Evolutionary conservation across 2,888 invertebrate genomes (phyloP).

Genomic region (Diogma glabrata): DNA sequence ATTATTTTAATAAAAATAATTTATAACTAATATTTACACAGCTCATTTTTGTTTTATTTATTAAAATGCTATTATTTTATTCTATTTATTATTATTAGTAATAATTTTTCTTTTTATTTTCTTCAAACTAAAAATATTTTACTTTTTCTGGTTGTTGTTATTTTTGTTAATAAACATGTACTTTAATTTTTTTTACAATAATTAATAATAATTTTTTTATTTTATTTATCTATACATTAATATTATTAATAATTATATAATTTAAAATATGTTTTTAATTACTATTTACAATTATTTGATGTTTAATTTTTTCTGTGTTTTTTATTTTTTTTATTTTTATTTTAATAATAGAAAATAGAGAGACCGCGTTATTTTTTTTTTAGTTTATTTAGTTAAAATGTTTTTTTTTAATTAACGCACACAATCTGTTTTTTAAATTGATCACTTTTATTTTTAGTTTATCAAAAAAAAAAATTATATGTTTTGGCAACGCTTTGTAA

Average conservation of each 20-base stretch:
- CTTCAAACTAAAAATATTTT: neutral
- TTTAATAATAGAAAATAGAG: slow-evolving; percentile 3
- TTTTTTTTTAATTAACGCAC: slow-evolving; percentile 1
- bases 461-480: too few species aligned
- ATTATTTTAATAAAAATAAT: neutral
- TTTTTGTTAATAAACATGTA: slow-evolving; percentile 5
- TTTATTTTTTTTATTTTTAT: slow-evolving; percentile 7
- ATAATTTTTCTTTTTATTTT: slow-evolving; percentile 4
- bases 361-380: slow-evolving; percentile 7
- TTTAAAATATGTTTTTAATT: slow-evolving; percentile 7
- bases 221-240: slow-evolving; percentile 4
- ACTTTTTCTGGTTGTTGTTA: neutral
- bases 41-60: slow-evolving; percentile 5
- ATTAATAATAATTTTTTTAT: slow-evolving; percentile 1
- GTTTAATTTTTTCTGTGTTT: neutral
- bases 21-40: slow-evolving; percentile 8
- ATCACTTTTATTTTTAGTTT: slow-evolving; percentile 2
- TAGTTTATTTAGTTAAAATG: neutral
- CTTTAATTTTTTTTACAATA: neutral
- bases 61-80: slow-evolving; percentile 1
- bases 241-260: slow-evolving; percentile 1
- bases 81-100: slow-evolving; percentile 2
- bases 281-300: slow-evolving; percentile 4
- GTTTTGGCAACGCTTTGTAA: neutral
- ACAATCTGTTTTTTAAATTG: neutral